Evolutionary conservation across 2,888 invertebrate species (phyloP), one percentile per base, ranked within the genome.

Genomic region (Drosophila fungiperda): DNA sequence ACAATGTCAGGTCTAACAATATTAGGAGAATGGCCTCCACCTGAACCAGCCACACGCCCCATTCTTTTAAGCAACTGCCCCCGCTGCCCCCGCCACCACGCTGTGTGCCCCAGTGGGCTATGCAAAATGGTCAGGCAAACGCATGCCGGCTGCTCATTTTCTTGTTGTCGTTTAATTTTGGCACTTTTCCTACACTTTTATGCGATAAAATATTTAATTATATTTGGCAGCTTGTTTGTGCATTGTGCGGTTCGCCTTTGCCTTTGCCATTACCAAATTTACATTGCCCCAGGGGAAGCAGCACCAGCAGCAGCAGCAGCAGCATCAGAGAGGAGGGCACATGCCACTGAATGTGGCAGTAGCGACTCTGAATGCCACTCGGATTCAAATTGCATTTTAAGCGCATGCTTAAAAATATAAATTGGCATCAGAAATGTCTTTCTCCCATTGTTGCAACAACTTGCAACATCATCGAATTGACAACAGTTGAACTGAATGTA

Each of bases 131-230:
- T 62, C 68, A 60, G 65, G 84, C 53, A 62, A 86, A 88, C 85
- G 85, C 85, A 85, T 88, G 87, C 83, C 89, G 67, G 75, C 67
- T 85, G 89, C 85, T 85, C 76, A 85, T 86, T 88, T 88, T 69
- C 80, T 68, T 82, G 82, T 84, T 86, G 84, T 87, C 89, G 79
- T 89, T 89, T 89, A 84, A 79, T 86, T 86, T 86, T 82, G 87
- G 84, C 80, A 81, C 78, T 78, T 80, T 83, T 78, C 72, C 73
- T 78, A 75, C 89, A 84, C 82, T 86, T 88, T 90, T 83, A 80
- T 89, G 87, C 83, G 82, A 90, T 87, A 88, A 88, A 87, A 89
- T 86, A 89, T 90, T 90, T 88, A 89, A 89, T 90, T 87, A 89
- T 87, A 87, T 89, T 87, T 83, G 85, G 82, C 84, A 84, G 89